phyloP scores from a whole-genome alignment of 2,797 vertebrate species.

The Crypturellus tataupa region DNA sequence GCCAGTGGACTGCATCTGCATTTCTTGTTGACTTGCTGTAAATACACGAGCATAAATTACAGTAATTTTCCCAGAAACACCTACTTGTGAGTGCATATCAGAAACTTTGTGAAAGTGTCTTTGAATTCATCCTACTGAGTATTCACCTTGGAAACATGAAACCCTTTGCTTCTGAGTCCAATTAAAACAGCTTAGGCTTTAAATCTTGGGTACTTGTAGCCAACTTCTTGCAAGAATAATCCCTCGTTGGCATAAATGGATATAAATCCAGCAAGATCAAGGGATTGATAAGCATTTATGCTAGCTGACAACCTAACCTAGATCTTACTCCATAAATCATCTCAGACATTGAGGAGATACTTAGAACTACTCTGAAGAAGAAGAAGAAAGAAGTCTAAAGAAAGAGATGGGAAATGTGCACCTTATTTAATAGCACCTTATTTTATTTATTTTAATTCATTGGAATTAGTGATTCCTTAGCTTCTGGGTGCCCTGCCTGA shows the following conservation, averaged over 20 bases:
- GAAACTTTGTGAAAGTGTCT: not conserved
- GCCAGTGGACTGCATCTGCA: not conserved
- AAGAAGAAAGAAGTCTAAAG: not conserved
- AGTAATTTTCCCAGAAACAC: not conserved
- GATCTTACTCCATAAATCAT: constrained; percentile 1
- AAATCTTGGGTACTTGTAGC: not conserved
- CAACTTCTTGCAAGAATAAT: constrained; percentile 22
- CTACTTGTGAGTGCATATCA: not conserved
- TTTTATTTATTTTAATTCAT: too few species aligned
- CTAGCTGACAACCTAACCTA: not conserved
- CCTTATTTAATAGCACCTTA: too few species aligned
- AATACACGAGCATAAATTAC: not conserved
- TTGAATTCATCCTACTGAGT: not conserved
- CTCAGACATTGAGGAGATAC: not conserved
- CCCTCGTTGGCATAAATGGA: not conserved
- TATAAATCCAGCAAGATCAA: constrained; percentile 35
- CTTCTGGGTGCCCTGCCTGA: not conserved
- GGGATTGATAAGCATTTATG: not conserved
- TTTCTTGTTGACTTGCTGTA: not conserved
- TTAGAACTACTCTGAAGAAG: not conserved
- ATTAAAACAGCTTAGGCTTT: constrained; percentile 35
- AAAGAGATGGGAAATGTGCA: not conserved
- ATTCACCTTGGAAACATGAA: constrained; percentile 12
- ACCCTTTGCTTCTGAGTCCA: not conserved
- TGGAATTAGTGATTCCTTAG: not conserved